Percentiles rank a stretch among this genome's conserved stretches.
These are phyloP conservation scores for Microctonus brassicae DNA, from an alignment of 2,888 invertebrate genomes.

Conservation along the genomic window DNA sequence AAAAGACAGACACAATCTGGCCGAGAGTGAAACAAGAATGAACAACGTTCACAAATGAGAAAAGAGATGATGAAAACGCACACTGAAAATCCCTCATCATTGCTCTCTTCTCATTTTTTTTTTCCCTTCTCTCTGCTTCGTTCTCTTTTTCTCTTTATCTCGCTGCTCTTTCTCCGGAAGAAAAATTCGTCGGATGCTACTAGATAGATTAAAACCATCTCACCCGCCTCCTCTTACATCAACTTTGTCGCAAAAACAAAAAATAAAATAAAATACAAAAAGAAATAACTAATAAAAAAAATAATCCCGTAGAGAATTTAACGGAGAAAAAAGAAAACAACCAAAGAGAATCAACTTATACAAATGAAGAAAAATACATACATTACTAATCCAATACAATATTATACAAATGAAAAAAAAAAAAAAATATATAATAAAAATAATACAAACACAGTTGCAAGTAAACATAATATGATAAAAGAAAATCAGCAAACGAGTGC, in stretches of 20 bases:
- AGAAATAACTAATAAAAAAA: background rate
- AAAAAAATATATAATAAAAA: background rate
- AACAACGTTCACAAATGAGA: background rate
- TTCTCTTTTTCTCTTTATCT: too few species aligned
- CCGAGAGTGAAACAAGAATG: background rate
- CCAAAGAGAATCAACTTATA: background rate
- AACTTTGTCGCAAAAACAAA: conserved; percentile 14
- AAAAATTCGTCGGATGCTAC: background rate
- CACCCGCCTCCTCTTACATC: conserved; percentile 2
- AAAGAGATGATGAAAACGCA: conserved; percentile 14
- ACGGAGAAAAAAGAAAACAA: background rate
- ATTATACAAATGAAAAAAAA: background rate
- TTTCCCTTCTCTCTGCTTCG: too few species aligned
- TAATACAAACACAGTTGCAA: background rate
- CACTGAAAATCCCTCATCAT: background rate
- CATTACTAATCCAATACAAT: background rate
- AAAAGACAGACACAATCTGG: background rate
- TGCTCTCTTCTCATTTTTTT: background rate
- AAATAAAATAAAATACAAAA: conserved; percentile 3
- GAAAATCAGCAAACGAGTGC: background rate
- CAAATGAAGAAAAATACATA: background rate
- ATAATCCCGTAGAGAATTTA: background rate
- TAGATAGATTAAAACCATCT: background rate
- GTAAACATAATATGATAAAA: background rate
- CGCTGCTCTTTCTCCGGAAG: background rate